Conservation (phyloP, 2,888 invertebrate species). For the Volucella bombylans region DNA sequence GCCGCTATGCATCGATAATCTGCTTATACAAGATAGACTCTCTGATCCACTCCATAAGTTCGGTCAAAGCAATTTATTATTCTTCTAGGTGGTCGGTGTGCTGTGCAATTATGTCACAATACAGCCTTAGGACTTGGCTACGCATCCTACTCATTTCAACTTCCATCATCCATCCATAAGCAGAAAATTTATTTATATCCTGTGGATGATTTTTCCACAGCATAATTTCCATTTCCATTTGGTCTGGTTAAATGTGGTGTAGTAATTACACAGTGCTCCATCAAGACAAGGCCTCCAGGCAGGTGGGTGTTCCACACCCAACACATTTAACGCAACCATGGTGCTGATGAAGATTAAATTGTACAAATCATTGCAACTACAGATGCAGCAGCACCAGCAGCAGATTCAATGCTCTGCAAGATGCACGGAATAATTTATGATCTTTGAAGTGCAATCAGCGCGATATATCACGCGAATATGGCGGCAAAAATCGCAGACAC, state of each 20-base stretch:
- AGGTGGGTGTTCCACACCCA: slow-evolving; percentile 35
- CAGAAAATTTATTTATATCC: not conserved
- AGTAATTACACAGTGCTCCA: slow-evolving; percentile 22
- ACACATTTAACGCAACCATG: slow-evolving; percentile 31
- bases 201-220: not conserved
- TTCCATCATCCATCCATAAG: not conserved
- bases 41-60: slow-evolving; percentile 20
- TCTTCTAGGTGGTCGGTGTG: slow-evolving; percentile 7
- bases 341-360: slow-evolving; percentile 40
- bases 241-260: slow-evolving; percentile 16
- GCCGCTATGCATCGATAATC: slow-evolving; percentile 6
- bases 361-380: slow-evolving; percentile 10
- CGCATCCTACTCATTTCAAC: slow-evolving; percentile 1
- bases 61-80: not conserved
- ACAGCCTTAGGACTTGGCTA: not conserved
- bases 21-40: not conserved
- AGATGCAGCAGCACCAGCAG: not conserved
- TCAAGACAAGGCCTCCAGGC: slow-evolving; percentile 22
- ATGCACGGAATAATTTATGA: slow-evolving; percentile 29
- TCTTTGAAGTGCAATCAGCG: slow-evolving; percentile 28
- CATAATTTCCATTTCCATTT: not conserved
- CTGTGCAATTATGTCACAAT: slow-evolving; percentile 11
- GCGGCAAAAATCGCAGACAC: not conserved
- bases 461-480: slow-evolving; percentile 29
- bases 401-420: not conserved